Conservation (phyloP, 2,888 invertebrate species). For the Noctua comes region DNA sequence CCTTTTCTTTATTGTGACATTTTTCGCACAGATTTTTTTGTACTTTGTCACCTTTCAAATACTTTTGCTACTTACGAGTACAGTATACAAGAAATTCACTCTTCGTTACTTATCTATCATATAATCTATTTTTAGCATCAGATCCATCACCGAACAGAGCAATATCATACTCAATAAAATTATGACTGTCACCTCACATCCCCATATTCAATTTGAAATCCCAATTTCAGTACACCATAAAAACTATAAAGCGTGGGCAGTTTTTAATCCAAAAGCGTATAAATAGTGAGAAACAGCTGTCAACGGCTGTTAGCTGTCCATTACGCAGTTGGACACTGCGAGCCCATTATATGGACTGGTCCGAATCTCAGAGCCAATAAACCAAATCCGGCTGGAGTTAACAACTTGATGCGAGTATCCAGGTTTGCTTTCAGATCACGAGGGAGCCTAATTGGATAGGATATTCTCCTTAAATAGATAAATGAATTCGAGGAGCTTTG, state of each 20-base stretch:
- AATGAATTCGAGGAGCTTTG: constrained; percentile 19
- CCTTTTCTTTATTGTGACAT: not conserved
- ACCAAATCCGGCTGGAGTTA: constrained; percentile 41
- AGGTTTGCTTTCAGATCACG: constrained; percentile 52
- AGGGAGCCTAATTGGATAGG: constrained; percentile 40
- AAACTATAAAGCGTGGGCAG: not conserved
- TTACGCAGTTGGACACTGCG: constrained; percentile 34
- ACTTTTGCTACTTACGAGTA: not conserved
- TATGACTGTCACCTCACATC: no score
- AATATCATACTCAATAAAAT: not conserved
- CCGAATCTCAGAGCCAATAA: constrained; percentile 54
- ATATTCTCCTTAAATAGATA: constrained; percentile 39
- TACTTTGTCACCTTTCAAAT: not conserved
- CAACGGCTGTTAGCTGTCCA: constrained; percentile 43
- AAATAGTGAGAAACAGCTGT: constrained; percentile 45
- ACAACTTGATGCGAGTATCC: constrained; percentile 39
- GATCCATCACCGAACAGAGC: not conserved
- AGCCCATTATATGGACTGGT: constrained; percentile 21
- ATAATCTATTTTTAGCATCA: not conserved
- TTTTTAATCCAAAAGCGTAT: constrained; percentile 41
- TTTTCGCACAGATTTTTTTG: not conserved
- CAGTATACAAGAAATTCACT: not conserved
- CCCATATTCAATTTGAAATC: not conserved
- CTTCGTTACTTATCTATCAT: not conserved
- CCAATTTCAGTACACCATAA: constrained; percentile 17